phyloP scores from a whole-genome alignment of 2,797 vertebrate species.

The Prionace glauca region DNA sequence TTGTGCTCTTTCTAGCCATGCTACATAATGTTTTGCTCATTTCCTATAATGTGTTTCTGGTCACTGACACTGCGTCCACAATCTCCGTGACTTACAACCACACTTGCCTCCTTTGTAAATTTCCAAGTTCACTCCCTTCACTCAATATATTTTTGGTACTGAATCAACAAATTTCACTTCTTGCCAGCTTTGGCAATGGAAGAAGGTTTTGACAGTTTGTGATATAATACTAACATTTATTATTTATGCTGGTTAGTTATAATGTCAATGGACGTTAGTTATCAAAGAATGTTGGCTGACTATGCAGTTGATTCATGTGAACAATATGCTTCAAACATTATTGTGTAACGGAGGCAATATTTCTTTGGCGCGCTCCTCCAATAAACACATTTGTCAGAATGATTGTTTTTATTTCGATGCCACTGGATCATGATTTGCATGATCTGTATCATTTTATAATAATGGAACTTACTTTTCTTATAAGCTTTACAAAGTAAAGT shows the following conservation, averaged over 20 bases:
- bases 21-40: too few species aligned
- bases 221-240: neutral
- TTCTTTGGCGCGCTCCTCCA: neutral
- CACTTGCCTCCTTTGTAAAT: too few species aligned
- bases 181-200: neutral
- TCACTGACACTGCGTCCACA: too few species aligned
- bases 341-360: neutral
- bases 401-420: too few species aligned
- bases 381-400: neutral
- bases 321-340: neutral
- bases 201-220: neutral
- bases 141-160: too few species aligned
- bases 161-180: neutral
- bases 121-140: too few species aligned
- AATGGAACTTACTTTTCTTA: neutral
- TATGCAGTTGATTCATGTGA: neutral
- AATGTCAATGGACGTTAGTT: neutral
- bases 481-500: neutral
- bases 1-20: too few species aligned
- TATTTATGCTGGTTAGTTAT: neutral
- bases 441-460: too few species aligned
- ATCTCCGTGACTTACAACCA: too few species aligned
- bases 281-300: neutral
- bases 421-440: too few species aligned
- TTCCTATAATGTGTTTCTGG: too few species aligned